These are phyloP conservation scores for Anabas testudineus DNA, from an alignment of 2,797 vertebrate genomes.

Conservation along the genomic window DNA sequence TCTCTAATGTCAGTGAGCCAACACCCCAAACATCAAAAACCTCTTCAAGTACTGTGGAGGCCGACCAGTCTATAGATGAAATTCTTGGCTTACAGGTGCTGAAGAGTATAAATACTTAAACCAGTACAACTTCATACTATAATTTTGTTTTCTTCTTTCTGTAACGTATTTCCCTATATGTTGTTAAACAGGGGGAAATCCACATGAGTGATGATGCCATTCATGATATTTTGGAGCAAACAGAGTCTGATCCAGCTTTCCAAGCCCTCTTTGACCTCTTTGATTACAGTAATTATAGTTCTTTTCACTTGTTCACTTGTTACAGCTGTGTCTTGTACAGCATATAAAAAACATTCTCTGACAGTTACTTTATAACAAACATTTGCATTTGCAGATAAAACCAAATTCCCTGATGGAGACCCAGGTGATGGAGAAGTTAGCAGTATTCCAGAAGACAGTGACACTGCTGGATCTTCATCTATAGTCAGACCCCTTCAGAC, in stretches of 20 bases:
- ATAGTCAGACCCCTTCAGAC: constrained; percentile 79
- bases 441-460: constrained; percentile 79
- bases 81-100: constrained; percentile 95
- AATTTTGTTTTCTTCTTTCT: not conserved
- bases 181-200: constrained; percentile 89
- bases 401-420: constrained; percentile 84
- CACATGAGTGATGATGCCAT: constrained; percentile 99
- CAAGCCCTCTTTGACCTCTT: constrained; percentile 98
- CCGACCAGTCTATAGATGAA: constrained; percentile 96
- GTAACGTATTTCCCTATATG: not conserved
- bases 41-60: constrained; percentile 85
- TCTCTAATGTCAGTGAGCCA: constrained; percentile 83
- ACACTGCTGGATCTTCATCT: constrained; percentile 69
- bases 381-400: constrained; percentile 86
- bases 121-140: not conserved
- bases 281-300: constrained; percentile 87
- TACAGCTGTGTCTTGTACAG: too few relatives aligned
- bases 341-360: too few relatives aligned
- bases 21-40: constrained; percentile 86
- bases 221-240: constrained; percentile 96
- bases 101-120: not conserved
- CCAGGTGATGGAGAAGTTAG: constrained; percentile 70
- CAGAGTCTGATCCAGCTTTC: constrained; percentile 97
- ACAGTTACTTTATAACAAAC: not conserved
- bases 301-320: too few relatives aligned